Evolutionary conservation across 64 coral and sea anemone genomes (phyloP).

Genomic region (Exaiptasia diaphana): DNA sequence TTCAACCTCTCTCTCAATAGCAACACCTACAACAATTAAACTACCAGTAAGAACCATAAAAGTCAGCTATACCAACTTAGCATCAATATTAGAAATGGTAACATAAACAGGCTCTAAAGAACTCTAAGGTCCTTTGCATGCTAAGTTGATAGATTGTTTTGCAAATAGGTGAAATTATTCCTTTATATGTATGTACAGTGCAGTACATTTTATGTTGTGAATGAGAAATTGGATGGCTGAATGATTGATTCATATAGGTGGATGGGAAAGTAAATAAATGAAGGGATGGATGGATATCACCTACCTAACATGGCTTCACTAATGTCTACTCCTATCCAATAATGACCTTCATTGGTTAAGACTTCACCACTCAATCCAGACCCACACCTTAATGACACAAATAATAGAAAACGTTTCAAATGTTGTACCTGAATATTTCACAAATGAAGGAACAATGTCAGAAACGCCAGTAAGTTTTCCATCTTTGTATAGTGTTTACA

Average conservation of each 20-base stretch:
- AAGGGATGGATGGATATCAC: neutral
- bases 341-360: constrained; percentile 81
- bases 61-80: neutral
- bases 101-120: no score
- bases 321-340: constrained; percentile 94
- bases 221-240: no score
- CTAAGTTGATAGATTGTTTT: no score
- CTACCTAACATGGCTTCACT: constrained; percentile 92
- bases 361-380: constrained; percentile 98
- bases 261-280: neutral
- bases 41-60: neutral
- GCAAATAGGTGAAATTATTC: no score
- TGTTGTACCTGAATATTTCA: neutral
- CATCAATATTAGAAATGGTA: neutral
- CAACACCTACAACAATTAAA: constrained; percentile 76
- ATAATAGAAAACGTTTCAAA: neutral
- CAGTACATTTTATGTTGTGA: no score
- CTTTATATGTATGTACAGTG: no score
- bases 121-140: no score
- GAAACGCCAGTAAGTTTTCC: neutral
- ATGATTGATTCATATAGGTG: no score
- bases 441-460: neutral
- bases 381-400: constrained; percentile 60
- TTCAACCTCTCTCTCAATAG: constrained; percentile 91
- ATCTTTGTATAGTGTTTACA: no score